Evolutionary conservation across 1,140 invertebrate genomes (phyloP).

Genomic region (Orussus abietinus): DNA sequence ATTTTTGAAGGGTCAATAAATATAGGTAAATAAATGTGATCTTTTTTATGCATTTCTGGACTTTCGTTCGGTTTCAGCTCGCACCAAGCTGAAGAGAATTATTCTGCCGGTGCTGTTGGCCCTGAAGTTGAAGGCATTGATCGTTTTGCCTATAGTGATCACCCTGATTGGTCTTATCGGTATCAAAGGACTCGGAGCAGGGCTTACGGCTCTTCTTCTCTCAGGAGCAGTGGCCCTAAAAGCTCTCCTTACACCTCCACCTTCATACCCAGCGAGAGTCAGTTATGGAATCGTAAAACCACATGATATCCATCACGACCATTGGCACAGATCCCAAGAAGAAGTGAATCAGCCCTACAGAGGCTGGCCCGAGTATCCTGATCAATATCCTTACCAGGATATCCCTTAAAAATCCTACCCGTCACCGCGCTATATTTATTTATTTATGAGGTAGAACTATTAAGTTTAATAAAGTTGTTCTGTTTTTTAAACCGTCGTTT

Average conservation of each 20-base stretch:
- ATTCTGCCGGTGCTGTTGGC: constrained; percentile 60
- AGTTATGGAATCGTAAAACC: constrained; percentile 53
- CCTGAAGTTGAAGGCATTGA: constrained; percentile 61
- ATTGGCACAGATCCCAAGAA: constrained; percentile 54
- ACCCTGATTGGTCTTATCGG: constrained; percentile 60
- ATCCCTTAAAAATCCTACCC: constrained; percentile 29
- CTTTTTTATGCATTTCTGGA: constrained; percentile 8
- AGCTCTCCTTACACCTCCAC: constrained; percentile 45
- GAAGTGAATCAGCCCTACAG: constrained; percentile 43
- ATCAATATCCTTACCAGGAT: constrained; percentile 44
- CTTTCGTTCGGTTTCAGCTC: constrained; percentile 49
- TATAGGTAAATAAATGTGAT: constrained; percentile 5
- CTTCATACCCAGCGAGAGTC: constrained; percentile 42
- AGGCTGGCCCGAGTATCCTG: constrained; percentile 43
- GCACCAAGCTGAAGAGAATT: constrained; percentile 61
- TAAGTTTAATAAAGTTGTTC: too few species aligned
- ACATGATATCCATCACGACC: constrained; percentile 46
- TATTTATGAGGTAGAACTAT: too few species aligned
- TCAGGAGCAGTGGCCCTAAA: constrained; percentile 56
- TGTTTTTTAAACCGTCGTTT: too few species aligned
- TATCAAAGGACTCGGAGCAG: constrained; percentile 62
- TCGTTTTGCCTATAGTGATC: constrained; percentile 61
- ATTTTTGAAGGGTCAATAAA: not conserved
- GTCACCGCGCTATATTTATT: constrained; percentile 15
- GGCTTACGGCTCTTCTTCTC: constrained; percentile 60